Base-by-base conservation (phyloP, 1,140 invertebrate species). In the Acromyrmex heyeri region DNA sequence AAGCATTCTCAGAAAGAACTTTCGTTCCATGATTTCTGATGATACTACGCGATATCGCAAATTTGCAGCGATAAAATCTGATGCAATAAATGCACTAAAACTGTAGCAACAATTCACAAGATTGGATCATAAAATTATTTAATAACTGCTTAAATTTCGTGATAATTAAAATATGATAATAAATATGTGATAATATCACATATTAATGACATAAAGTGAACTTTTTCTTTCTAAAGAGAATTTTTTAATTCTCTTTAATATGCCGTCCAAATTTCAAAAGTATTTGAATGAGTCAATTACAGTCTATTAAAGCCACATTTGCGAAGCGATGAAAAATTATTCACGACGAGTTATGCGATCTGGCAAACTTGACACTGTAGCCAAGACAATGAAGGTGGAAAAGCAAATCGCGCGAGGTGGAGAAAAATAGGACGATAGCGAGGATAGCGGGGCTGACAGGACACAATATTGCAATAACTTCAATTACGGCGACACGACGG, bases 401-500 rank as follows among this genome's bases (percentile, higher is more conserved):
- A 53, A 70, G 10, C 53, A 21, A 16, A 59, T 10, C 44, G 77
- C 55, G 70, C 16, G 70, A 53, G 24, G 48, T n/a, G 1, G 16
- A 48, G 50, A 44, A 62, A 48, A 57, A 38, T 59, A 53, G 34
- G 53, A 81, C 50, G 78, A 89, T 30, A 53, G 69, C 65, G 85
- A 89, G 87, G 81, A 77, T 76, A 69, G 86, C 6, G 83, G 48
- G 85, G 75, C 91, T 95, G 95, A 95, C 94, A 95, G 94, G 93
- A 95, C 94, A 95, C 94, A 95, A 95, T 95, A 95, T 95, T 95
- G 95, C 95, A 95, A 95, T 95, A 95, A 95, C 94, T 95, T 94
- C 94, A 95, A 95, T 95, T 95, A 95, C 92, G 87, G 81, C 91
- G 92, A 95, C 94, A 95, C 92, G 93, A 92, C 91, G 89, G 87